Conservation (phyloP, 2,113 vertebrate genomes). For the Cyanistes caeruleus region DNA sequence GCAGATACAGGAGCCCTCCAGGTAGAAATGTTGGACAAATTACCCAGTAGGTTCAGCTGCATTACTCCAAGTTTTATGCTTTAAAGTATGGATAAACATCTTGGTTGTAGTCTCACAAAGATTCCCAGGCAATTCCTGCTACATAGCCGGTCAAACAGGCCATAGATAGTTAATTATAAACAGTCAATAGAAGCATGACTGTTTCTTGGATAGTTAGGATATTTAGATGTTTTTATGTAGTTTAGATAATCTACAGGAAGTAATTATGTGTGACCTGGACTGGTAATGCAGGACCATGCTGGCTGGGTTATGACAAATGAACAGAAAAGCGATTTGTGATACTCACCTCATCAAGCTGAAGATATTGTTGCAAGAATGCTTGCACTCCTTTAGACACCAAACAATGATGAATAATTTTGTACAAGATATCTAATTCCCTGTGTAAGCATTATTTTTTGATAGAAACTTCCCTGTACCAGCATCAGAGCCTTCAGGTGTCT, state of each 20-base stretch:
- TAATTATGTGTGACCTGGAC: neutral
- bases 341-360: neutral
- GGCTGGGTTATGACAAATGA: neutral
- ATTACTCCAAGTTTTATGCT: neutral
- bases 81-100: neutral
- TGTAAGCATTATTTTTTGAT: neutral
- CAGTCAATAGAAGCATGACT: neutral
- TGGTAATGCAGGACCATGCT: neutral
- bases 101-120: neutral
- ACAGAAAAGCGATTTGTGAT: neutral
- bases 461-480: neutral
- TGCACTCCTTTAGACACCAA: neutral
- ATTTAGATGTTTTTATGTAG: neutral
- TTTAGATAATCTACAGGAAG: neutral
- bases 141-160: neutral
- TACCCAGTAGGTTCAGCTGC: neutral
- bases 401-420: accelerated
- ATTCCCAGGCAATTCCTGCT: neutral
- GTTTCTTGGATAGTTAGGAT: neutral
- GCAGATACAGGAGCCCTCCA: neutral
- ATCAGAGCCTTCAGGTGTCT: neutral
- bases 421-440: neutral
- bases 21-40: neutral
- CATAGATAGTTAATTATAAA: neutral
- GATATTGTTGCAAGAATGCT: neutral